A percentile compares a stretch with the other conserved stretches of the same genome.
Conservation (phyloP, 2,113 vertebrate genomes). For the Tenebrosternarchus preto region DNA sequence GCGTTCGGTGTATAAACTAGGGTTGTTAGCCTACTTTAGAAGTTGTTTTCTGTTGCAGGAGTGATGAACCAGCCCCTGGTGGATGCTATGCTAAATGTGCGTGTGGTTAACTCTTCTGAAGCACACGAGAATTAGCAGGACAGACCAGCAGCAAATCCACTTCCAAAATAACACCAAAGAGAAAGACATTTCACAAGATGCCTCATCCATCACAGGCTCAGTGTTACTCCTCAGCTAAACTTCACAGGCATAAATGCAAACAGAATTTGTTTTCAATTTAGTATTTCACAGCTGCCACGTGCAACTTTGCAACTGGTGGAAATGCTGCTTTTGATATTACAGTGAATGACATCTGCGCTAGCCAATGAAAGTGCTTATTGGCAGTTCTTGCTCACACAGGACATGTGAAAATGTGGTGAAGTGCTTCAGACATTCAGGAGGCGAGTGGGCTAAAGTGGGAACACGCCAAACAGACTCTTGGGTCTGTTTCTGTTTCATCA, state of each 20-base stretch:
- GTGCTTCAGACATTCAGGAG: not conserved
- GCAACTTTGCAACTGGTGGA: not conserved
- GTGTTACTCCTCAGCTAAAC: constrained; percentile 31
- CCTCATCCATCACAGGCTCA: constrained; percentile 35
- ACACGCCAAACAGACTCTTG: not conserved
- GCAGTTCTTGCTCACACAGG: no score
- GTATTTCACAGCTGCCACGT: not conserved
- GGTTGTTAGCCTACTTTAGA: constrained; percentile 5
- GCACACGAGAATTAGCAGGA: constrained; percentile 27
- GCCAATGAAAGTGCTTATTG: no score
- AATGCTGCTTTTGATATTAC: not conserved
- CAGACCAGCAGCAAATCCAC: constrained; percentile 18
- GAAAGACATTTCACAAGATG: constrained; percentile 47
- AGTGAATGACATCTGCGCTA: no score
- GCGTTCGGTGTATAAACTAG: not conserved
- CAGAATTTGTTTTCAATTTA: constrained; percentile 4
- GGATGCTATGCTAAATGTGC: constrained; percentile 9
- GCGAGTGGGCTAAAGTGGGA: not conserved
- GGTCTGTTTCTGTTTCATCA: not conserved
- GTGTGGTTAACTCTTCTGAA: constrained; percentile 37
- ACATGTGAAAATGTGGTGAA: not conserved
- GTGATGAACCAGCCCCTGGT: constrained; percentile 13
- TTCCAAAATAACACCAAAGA: constrained; percentile 41
- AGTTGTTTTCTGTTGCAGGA: not conserved
- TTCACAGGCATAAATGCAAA: constrained; percentile 46